Percentiles rank a stretch among this genome's conserved stretches.
These are phyloP conservation scores for Leptocoma aspasia DNA, from an alignment of 2,113 vertebrate species.

Conservation along the genomic window DNA sequence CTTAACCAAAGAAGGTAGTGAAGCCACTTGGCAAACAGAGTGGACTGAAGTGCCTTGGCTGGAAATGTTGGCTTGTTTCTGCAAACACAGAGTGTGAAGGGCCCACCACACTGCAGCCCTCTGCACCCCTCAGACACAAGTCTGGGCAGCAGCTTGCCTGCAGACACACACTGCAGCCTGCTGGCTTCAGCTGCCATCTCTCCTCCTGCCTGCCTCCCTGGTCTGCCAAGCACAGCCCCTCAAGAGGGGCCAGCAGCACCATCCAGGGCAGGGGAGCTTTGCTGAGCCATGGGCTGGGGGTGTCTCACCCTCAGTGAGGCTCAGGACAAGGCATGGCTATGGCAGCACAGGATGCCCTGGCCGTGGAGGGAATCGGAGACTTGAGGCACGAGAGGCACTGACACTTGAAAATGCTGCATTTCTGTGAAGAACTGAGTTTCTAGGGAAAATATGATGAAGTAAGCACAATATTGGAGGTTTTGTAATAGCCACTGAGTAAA, in stretches of 20 bases:
- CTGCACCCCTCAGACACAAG: accelerated
- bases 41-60: constrained; percentile 6
- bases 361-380: neutral
- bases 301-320: neutral
- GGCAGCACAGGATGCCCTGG: neutral
- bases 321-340: neutral
- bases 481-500: neutral
- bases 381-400: neutral
- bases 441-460: neutral
- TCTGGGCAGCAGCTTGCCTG: neutral
- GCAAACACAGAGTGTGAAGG: neutral
- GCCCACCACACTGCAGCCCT: accelerated
- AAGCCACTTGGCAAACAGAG: constrained; percentile 29
- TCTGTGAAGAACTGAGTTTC: neutral
- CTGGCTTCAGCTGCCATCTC: neutral
- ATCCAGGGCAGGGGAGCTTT: neutral
- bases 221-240: neutral
- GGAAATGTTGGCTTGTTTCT: constrained; percentile 15
- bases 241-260: neutral
- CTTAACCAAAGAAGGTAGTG: constrained; percentile 20
- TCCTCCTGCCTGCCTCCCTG: neutral
- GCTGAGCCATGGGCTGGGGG: accelerated
- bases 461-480: neutral
- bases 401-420: neutral
- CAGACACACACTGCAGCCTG: neutral